phyloP scores from a whole-genome alignment of 2,888 invertebrate species.

The Poecilobothrus nobilitatus region DNA sequence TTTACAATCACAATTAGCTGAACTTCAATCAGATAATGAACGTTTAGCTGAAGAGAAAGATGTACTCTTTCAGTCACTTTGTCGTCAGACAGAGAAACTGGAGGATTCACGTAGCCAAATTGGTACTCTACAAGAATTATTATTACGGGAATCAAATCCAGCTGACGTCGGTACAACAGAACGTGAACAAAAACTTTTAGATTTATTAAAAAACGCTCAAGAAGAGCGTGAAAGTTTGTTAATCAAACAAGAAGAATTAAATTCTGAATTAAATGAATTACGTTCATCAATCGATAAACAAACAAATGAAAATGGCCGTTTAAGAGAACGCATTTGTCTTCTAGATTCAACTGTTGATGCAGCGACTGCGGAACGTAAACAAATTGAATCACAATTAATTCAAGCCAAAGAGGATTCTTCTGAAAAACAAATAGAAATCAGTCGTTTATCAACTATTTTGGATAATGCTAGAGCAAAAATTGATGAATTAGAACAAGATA shows the following conservation, averaged over 20 bases:
- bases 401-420: conserved; percentile 65
- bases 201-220: conserved; percentile 73
- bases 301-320: conserved; percentile 55
- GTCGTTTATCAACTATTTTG: conserved; percentile 63
- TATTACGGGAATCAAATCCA: conserved; percentile 61
- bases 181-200: conserved; percentile 71
- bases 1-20: conserved; percentile 75
- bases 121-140: conserved; percentile 71
- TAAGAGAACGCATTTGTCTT: conserved; percentile 60
- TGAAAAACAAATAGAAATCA: conserved; percentile 70
- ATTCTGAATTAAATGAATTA: conserved; percentile 57
- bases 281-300: conserved; percentile 53
- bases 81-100: conserved; percentile 83
- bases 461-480: conserved; percentile 81
- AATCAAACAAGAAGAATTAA: conserved; percentile 69
- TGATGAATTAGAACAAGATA: conserved; percentile 59
- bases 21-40: conserved; percentile 81
- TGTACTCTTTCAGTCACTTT: conserved; percentile 80
- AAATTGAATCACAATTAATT: conserved; percentile 63
- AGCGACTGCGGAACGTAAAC: conserved; percentile 63
- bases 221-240: conserved; percentile 68
- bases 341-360: conserved; percentile 68
- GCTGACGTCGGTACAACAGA: conserved; percentile 62
- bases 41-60: conserved; percentile 81
- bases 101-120: conserved; percentile 77